A percentile compares a stretch with the other conserved stretches of the same genome.
These are phyloP conservation scores for Eidolon helvum DNA, from an alignment of 2,113 vertebrate genomes.

Conservation along the genomic window DNA sequence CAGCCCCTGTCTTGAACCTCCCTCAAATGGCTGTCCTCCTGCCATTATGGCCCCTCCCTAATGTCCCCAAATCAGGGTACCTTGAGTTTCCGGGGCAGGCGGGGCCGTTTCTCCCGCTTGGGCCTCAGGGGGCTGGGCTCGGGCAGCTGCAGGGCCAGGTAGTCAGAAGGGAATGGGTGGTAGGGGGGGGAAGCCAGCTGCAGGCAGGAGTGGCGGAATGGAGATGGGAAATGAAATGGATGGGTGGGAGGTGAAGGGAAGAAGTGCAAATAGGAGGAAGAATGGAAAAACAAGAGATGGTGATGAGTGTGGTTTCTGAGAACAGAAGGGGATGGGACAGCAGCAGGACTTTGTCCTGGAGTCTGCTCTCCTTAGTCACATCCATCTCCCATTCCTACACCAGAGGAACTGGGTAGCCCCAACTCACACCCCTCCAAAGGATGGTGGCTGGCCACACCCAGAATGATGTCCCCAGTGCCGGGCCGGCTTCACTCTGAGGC, in stretches of 20 bases:
- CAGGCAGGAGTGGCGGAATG: conserved; percentile 49
- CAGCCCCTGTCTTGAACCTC: conserved; percentile 5
- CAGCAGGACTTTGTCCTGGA: conserved; percentile 63
- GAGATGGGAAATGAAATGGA: conserved; percentile 63
- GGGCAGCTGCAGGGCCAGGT: conserved; percentile 81
- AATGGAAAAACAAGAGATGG: conserved; percentile 77
- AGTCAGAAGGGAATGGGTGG: conserved; percentile 82
- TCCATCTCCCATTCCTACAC: conserved; percentile 39
- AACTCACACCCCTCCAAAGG: conserved; percentile 35
- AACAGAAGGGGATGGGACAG: conserved; percentile 47
- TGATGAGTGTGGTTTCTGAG: conserved; percentile 66
- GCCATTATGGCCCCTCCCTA: conserved; percentile 45
- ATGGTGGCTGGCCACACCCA: conserved; percentile 3
- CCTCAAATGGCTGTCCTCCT: conserved; percentile 28
- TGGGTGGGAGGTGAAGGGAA: conserved; percentile 50
- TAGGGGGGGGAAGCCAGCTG: conserved; percentile 82
- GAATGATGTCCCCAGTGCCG: not conserved
- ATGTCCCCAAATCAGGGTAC: conserved; percentile 66
- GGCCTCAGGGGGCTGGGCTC: conserved; percentile 80
- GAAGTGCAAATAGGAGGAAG: conserved; percentile 74
- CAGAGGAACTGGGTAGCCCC: not conserved
- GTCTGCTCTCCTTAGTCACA: conserved; percentile 42
- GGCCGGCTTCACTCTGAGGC: not conserved
- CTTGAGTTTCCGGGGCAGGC: conserved; percentile 81
- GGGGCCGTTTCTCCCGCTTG: conserved; percentile 81